Percentiles rank a stretch among this genome's conserved stretches.
phyloP scores from a whole-genome alignment of 2,113 vertebrate species.

The Taxidea taxus region DNA sequence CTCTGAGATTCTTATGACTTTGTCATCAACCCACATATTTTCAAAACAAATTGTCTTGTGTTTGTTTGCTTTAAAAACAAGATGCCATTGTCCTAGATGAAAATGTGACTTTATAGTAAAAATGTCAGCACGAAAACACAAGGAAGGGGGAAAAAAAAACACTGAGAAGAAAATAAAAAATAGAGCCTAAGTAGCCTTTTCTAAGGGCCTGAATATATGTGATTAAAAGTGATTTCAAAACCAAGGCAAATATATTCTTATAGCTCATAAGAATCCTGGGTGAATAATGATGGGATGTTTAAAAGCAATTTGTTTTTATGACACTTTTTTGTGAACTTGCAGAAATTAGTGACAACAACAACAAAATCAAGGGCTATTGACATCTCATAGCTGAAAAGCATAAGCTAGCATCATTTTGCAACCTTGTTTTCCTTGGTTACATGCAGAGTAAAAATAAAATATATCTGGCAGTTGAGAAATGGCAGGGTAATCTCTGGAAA shows the following conservation, averaged over 20 bases:
- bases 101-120: slow-evolving; percentile 47
- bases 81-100: slow-evolving; percentile 58
- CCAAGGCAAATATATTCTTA: background rate
- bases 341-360: slow-evolving; percentile 68
- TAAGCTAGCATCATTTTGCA: slow-evolving; percentile 24
- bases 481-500: slow-evolving; percentile 35
- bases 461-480: slow-evolving; percentile 64
- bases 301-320: slow-evolving; percentile 45
- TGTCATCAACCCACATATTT: slow-evolving; percentile 67
- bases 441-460: slow-evolving; percentile 42
- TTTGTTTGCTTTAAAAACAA: slow-evolving; percentile 63
- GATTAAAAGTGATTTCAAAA: slow-evolving; percentile 55
- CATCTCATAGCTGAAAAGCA: slow-evolving; percentile 12
- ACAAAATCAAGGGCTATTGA: slow-evolving; percentile 67
- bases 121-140: slow-evolving; percentile 59
- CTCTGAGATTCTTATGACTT: slow-evolving; percentile 64
- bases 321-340: slow-evolving; percentile 52
- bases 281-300: background rate
- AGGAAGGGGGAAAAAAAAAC: background rate
- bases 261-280: background rate
- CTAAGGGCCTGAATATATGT: slow-evolving; percentile 15
- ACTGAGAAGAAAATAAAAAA: slow-evolving; percentile 4
- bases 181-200: background rate
- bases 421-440: slow-evolving; percentile 46
- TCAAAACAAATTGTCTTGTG: slow-evolving; percentile 58